Conservation (phyloP, 2,888 invertebrate genomes). For the Papilio protenor region DNA sequence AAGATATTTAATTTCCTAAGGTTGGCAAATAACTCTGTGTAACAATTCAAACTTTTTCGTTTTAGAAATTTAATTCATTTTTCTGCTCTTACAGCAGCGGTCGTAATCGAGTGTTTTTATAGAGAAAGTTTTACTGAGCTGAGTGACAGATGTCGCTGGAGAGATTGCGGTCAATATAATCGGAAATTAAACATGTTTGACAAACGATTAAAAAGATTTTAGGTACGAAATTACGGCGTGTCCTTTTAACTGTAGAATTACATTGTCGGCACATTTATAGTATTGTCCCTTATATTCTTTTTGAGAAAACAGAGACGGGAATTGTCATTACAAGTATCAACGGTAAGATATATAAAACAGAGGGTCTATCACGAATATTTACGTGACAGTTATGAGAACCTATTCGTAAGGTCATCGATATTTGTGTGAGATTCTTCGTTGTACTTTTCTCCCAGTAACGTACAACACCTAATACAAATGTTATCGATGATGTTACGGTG, state of each 20-base stretch:
- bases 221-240: neutral
- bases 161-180: constrained; percentile 6
- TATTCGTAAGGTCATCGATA: too few species aligned
- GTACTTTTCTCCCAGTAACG: too few species aligned
- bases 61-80: constrained; percentile 33
- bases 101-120: constrained; percentile 37
- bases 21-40: constrained; percentile 7
- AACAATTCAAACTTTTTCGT: constrained; percentile 37
- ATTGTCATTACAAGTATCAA: too few species aligned
- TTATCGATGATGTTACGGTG: too few species aligned
- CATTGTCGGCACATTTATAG: too few species aligned
- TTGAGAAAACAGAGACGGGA: too few species aligned
- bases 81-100: constrained; percentile 13
- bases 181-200: constrained; percentile 20
- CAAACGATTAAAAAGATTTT: neutral
- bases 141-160: constrained; percentile 15
- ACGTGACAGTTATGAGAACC: too few species aligned
- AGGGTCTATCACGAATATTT: too few species aligned
- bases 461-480: too few species aligned
- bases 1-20: neutral
- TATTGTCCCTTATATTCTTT: too few species aligned
- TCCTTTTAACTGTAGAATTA: neutral
- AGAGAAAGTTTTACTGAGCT: constrained; percentile 21
- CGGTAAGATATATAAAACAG: too few species aligned
- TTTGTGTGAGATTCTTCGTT: too few species aligned